Evolutionary conservation across 2,888 invertebrate genomes (phyloP), one percentile per base, ranked within the genome.

Genomic region (Zeuzera pyrina): DNA sequence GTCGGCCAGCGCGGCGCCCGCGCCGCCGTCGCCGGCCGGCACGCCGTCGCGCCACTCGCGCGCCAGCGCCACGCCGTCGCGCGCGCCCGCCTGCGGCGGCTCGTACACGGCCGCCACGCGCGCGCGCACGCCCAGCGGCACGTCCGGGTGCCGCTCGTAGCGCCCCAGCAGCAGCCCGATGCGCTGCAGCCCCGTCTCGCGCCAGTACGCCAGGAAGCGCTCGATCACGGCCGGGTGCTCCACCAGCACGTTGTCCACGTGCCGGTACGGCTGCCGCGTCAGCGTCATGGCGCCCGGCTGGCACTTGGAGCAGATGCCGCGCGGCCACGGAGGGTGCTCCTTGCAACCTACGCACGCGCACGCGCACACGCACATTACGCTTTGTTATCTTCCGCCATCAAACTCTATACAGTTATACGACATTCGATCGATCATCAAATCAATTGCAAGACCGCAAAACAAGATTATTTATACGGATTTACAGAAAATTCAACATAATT

Each of bases 271-370:
- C 89, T 97, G 98, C 58, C 97, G 89, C 78, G 94, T 95, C 28
- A 99, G 87, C 13, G 98, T 98, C 48, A 99, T 91, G 22, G 98
- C 97, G 64, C 93, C 95, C 8, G 99, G 99, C 74, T 98, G 98
- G 76, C 99, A 99, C 83, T 95, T 94, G 27, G 98, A 97, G 79
- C 99, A 99, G 62, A 99, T 96, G 47, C 98, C 99, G 72, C 92
- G 94, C 35, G 99, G 99, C 97, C 98, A 99, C 42, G 98, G 97
- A 31, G 94, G 94, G 85, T 99, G 99, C 66, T 96, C 96, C 52
- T 91, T 91, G 69, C 99, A 99, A 2, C 97, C 85, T 78, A 46
- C n/a, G n/a, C n/a, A n/a, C n/a, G n/a, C n/a, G n/a, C n/a, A n/a
- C n/a, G n/a, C n/a, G n/a, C n/a, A n/a, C n/a, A n/a, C n/a, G n/a